Percentiles rank a stretch among this genome's conserved stretches.
Conservation (phyloP, 2,888 invertebrate species). For the Drosophila heteroneura region DNA sequence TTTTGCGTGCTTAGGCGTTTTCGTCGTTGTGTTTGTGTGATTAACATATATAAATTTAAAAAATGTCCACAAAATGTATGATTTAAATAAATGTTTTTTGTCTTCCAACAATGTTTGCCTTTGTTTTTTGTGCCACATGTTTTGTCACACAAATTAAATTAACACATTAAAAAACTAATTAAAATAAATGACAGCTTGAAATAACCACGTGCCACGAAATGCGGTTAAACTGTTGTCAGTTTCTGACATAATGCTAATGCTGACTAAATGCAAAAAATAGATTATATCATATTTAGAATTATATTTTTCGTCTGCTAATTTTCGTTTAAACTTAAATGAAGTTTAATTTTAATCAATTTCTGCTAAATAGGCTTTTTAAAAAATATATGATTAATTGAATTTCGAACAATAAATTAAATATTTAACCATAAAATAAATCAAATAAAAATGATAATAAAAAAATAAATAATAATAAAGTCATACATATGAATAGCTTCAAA, state of each 20-base stretch:
- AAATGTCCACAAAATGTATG: slow-evolving; percentile 24
- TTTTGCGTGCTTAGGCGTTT: slow-evolving; percentile 49
- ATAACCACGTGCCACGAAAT: slow-evolving; percentile 26
- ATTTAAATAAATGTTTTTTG: slow-evolving; percentile 45
- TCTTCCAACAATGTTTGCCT: slow-evolving; percentile 7
- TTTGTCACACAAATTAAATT: slow-evolving; percentile 46
- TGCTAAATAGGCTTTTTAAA: too few species aligned
- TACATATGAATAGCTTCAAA: not conserved
- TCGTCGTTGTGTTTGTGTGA: slow-evolving; percentile 55
- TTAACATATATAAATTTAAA: slow-evolving; percentile 30
- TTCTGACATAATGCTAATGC: slow-evolving; percentile 3
- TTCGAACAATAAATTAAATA: not conserved
- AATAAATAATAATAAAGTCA: not conserved
- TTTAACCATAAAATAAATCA: not conserved
- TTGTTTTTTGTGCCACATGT: slow-evolving; percentile 24
- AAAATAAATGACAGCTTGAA: slow-evolving; percentile 42
- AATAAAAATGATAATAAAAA: not conserved
- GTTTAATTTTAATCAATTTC: not conserved
- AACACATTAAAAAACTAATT: slow-evolving; percentile 52
- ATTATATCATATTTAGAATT: not conserved
- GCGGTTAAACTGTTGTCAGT: slow-evolving; percentile 28
- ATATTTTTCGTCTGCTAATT: not conserved
- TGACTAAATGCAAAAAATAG: not conserved
- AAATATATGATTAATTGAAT: not conserved
- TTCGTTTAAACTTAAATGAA: not conserved